A percentile compares a stretch with the other conserved stretches of the same genome.
phyloP scores from a whole-genome alignment of 2,888 invertebrate genomes.

The Chrysomela aeneicollis region DNA sequence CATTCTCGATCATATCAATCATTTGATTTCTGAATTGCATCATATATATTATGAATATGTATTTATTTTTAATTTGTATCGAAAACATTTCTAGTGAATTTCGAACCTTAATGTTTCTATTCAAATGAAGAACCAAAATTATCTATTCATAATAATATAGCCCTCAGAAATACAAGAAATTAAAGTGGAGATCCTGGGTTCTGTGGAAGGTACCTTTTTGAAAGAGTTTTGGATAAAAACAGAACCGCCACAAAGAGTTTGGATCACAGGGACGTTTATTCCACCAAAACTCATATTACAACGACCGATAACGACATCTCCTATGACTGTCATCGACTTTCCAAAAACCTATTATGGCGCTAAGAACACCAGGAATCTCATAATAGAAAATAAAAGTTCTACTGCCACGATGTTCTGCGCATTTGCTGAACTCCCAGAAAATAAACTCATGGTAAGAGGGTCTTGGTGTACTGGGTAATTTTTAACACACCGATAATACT shows the following conservation, averaged over 20 bases:
- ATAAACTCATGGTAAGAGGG: conserved; percentile 31
- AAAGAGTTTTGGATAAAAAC: conserved; percentile 63
- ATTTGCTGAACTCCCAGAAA: conserved; percentile 52
- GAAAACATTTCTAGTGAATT: too few species aligned
- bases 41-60: too few species aligned
- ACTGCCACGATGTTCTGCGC: conserved; percentile 58
- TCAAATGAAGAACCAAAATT: too few species aligned
- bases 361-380: conserved; percentile 53
- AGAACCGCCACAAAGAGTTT: conserved; percentile 51
- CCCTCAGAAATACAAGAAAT: conserved; percentile 43
- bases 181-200: conserved; percentile 57
- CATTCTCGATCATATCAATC: too few species aligned
- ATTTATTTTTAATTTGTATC: too few species aligned
- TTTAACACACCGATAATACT: too few species aligned
- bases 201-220: conserved; percentile 53
- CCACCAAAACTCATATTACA: conserved; percentile 55
- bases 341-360: conserved; percentile 58
- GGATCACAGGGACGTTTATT: conserved; percentile 54
- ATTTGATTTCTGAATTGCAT: too few species aligned
- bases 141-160: conserved; percentile 27
- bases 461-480: too few species aligned
- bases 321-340: conserved; percentile 61
- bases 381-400: conserved; percentile 60
- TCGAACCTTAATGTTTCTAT: too few species aligned
- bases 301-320: conserved; percentile 55